A percentile compares a stretch with the other conserved stretches of the same genome.
Evolutionary conservation across 2,113 vertebrate genomes (phyloP).

Genomic region (Pontoporia blainvillei): DNA sequence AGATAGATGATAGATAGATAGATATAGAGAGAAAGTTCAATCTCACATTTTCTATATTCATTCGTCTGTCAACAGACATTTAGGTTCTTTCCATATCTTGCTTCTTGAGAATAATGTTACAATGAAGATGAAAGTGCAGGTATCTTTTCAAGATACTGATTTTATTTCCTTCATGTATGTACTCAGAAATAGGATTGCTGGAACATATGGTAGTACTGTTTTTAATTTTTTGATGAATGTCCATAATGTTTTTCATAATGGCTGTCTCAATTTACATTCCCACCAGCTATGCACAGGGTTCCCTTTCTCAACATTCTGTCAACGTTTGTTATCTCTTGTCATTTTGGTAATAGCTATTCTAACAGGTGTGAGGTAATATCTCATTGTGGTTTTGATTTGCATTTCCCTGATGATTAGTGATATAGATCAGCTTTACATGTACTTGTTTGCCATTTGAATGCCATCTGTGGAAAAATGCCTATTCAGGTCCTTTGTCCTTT

Average conservation of each 20-base stretch:
- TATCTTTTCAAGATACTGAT: background rate
- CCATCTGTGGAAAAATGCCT: background rate
- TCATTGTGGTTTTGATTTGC: background rate
- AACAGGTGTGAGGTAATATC: background rate
- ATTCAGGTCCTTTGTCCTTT: background rate
- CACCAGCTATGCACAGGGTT: background rate
- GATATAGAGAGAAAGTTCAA: background rate
- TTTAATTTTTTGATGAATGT: background rate
- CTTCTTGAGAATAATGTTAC: background rate
- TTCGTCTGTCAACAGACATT: background rate
- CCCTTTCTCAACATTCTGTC: background rate
- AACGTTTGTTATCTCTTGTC: background rate
- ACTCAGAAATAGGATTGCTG: background rate
- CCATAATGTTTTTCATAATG: background rate
- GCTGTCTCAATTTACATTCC: background rate
- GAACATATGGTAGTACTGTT: background rate
- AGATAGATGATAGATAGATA: background rate
- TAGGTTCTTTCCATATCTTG: background rate
- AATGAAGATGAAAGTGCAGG: background rate
- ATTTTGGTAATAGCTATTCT: background rate
- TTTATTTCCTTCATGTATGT: background rate
- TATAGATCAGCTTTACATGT: background rate
- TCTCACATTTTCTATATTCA: background rate
- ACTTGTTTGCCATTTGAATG: background rate
- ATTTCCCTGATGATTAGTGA: background rate